Evolutionary conservation across 1,140 invertebrate genomes (phyloP), one percentile per base, ranked within the genome.

Genomic region (Whitmania pigra): DNA sequence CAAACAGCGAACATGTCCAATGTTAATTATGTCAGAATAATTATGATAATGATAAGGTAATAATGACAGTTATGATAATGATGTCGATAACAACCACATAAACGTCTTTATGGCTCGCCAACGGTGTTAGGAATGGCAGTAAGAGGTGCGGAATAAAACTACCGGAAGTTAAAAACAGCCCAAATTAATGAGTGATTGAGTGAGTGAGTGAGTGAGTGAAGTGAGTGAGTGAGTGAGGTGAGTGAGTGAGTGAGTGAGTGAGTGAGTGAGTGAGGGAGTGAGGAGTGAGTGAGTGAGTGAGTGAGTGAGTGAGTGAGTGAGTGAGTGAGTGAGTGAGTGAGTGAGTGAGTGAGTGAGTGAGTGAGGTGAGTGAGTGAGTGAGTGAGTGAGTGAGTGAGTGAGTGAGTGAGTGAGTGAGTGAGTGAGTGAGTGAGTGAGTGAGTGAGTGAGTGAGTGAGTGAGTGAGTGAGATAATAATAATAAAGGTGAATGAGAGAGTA

Each of bases 401-500:
- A 67, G 66, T n/a, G 66, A 67, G 66, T 67, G 66, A 67, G n/a
- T 25, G 25, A 68, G 17, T 68, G 13, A 55, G 43, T 49, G 43
- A 49, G 43, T 49, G 9, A 54, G 63, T 67, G 66, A 67, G 2
- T 27, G 66, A 67, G 66, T 67, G 66, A 67, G 66, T 67, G 66
- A 67, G 66, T 67, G 66, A 67, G 66, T 67, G 66, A 67, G 66
- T 67, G 66, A 67, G 66, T 22, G 66, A 67, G 66, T n/a, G 66
- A 67, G 66, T n/a, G 66, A 67, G 66, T n/a, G 66, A 67, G 22
- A 27, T 18, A 67, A 22, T 67, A 22, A 67, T 18, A 67, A 43
- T 67, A 22, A 67, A 22, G 27, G 66, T 67, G 66, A 67, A 43
- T 25, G 25, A 68, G 17, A 40, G 13, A 55, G 43, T 49, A 13